These are phyloP conservation scores for Lysandra coridon DNA, from an alignment of 2,888 invertebrate species.

Conservation along the genomic window DNA sequence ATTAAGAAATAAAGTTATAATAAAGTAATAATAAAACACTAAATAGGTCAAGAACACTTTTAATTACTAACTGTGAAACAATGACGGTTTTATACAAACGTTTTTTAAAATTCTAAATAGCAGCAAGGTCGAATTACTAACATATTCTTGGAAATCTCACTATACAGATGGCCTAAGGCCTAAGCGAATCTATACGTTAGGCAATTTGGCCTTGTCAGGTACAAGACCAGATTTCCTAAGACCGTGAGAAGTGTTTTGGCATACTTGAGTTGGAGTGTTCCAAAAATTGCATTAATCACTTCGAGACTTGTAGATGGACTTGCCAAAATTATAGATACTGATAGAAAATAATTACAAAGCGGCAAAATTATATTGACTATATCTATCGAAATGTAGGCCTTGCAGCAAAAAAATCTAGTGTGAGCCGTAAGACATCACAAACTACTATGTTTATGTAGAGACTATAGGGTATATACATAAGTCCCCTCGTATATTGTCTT, in stretches of 20 bases:
- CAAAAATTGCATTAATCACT: not conserved
- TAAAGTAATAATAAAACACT: not conserved
- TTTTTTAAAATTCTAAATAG: not conserved
- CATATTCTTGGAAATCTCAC: not conserved
- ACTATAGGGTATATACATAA: no score
- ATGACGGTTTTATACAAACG: not conserved
- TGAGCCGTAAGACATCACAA: no score
- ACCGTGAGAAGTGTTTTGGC: not conserved
- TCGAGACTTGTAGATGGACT: no score
- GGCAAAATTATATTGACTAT: no score
- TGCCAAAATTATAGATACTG: no score
- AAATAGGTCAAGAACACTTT: not conserved
- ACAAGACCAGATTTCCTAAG: not conserved
- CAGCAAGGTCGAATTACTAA: not conserved
- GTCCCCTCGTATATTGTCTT: no score
- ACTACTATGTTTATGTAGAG: no score
- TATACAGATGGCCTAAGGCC: not conserved
- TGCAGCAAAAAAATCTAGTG: no score
- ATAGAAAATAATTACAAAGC: no score
- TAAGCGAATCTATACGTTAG: not conserved
- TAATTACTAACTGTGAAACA: not conserved
- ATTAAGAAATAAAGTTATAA: not conserved
- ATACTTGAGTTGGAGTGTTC: not conserved
- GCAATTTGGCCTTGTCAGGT: not conserved
- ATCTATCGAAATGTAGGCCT: no score